These are phyloP conservation scores for Parotocinclus haroldoi DNA, from an alignment of 2,797 vertebrate species.

Conservation along the genomic window DNA sequence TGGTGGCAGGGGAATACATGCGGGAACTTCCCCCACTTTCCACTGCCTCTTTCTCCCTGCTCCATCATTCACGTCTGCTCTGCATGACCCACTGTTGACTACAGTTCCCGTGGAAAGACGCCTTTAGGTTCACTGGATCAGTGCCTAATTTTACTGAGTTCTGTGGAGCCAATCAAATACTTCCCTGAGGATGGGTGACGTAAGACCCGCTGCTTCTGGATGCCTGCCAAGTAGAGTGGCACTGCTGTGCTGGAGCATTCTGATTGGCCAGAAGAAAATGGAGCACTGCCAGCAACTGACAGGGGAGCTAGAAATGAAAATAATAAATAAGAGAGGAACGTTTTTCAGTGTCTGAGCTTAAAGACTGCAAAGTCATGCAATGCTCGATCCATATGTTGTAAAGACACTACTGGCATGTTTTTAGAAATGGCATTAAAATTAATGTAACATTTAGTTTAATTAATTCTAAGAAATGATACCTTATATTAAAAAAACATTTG, in stretches of 20 bases:
- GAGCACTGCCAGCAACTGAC: slow-evolving; percentile 54
- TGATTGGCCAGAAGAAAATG: slow-evolving; percentile 57
- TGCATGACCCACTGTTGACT: slow-evolving; percentile 48
- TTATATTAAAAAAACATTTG: too few relatives aligned
- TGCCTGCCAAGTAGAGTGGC: slow-evolving; percentile 47
- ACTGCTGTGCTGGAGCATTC: slow-evolving; percentile 53
- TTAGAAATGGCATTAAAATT: too few relatives aligned
- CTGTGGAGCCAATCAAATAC: slow-evolving; percentile 49
- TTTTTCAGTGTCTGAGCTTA: too few relatives aligned
- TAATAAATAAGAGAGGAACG: slow-evolving; percentile 33
- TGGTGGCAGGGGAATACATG: slow-evolving; percentile 40
- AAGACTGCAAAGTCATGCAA: too few relatives aligned
- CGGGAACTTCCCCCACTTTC: slow-evolving; percentile 28
- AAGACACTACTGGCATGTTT: too few relatives aligned
- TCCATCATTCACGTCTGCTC: slow-evolving; percentile 24
- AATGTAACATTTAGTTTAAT: too few relatives aligned
- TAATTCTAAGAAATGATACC: too few relatives aligned
- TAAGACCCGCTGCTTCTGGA: slow-evolving; percentile 51
- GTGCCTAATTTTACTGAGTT: slow-evolving; percentile 61
- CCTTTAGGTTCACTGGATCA: slow-evolving; percentile 55
- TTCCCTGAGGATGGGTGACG: slow-evolving; percentile 53
- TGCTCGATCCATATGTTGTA: too few relatives aligned
- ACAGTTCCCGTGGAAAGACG: slow-evolving; percentile 46
- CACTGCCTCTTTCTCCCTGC: slow-evolving; percentile 8
- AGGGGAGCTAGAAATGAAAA: slow-evolving; percentile 50